These are phyloP conservation scores for Caenorhabditis inopinata DNA, from an alignment of 1,140 invertebrate species.

Conservation along the genomic window DNA sequence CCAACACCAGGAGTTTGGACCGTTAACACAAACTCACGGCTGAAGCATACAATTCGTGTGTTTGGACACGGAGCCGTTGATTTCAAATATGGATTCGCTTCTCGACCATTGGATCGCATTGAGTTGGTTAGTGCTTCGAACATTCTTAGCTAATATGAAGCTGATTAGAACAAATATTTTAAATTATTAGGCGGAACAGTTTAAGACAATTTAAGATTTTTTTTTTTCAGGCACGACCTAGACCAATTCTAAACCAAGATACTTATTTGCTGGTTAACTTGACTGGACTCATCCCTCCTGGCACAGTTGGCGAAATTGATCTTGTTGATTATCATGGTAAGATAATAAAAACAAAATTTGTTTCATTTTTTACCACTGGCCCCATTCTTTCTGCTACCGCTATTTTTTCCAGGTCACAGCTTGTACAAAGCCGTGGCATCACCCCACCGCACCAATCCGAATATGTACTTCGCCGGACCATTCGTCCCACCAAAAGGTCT, in stretches of 20 bases:
- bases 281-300: conserved; percentile 65
- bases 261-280: conserved; percentile 70
- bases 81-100: conserved; percentile 75
- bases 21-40: conserved; percentile 68
- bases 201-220: background rate
- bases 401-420: background rate
- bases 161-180: too few relatives aligned
- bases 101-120: conserved; percentile 67
- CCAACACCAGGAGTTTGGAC: conserved; percentile 73
- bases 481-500: conserved; percentile 69
- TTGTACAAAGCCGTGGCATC: conserved; percentile 59
- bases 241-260: conserved; percentile 60
- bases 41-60: conserved; percentile 73
- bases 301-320: conserved; percentile 68
- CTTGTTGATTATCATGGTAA: conserved; percentile 69
- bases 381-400: too few relatives aligned
- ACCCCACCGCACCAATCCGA: conserved; percentile 61
- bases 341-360: too few relatives aligned
- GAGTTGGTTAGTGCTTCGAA: conserved; percentile 65
- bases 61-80: conserved; percentile 73
- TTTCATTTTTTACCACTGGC: too few relatives aligned
- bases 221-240: conserved; percentile 55
- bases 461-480: conserved; percentile 68
- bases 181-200: too few relatives aligned
- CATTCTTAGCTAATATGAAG: too few relatives aligned